Conservation (phyloP, 2,797 vertebrate species). For the Trematomus bernacchii region DNA sequence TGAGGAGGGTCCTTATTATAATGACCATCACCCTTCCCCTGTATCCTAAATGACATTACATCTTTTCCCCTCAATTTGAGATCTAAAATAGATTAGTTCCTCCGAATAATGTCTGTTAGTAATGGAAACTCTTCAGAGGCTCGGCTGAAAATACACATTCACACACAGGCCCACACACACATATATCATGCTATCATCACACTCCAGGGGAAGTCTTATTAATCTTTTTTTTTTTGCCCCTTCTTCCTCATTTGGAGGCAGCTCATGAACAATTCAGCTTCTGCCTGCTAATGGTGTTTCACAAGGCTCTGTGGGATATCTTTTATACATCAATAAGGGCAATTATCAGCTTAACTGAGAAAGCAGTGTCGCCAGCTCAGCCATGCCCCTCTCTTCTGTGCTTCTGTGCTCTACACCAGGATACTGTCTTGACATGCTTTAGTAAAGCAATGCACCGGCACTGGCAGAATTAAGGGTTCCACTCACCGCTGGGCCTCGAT, state of each 20-base stretch:
- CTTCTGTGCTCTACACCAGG: slow-evolving; percentile 48
- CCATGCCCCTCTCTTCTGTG: slow-evolving; percentile 74
- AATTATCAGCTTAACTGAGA: slow-evolving; percentile 99
- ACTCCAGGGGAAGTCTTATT: slow-evolving; percentile 94
- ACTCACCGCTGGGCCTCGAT: slow-evolving; percentile 2
- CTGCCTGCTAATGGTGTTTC: slow-evolving; percentile 98
- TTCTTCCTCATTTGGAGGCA: slow-evolving; percentile 91
- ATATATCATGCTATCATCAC: slow-evolving; percentile 86
- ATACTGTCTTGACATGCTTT: slow-evolving; percentile 56
- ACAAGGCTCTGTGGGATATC: slow-evolving; percentile 94
- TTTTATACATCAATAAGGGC: slow-evolving; percentile 99
- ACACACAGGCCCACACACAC: slow-evolving; percentile 65
- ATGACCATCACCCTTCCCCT: slow-evolving; percentile 69
- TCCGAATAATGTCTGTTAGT: slow-evolving; percentile 70
- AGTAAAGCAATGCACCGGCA: slow-evolving; percentile 39
- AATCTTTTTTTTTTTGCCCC: slow-evolving; percentile 86
- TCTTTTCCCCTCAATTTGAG: slow-evolving; percentile 67
- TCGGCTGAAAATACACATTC: slow-evolving; percentile 83
- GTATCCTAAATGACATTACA: slow-evolving; percentile 72
- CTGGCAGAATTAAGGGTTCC: slow-evolving; percentile 41
- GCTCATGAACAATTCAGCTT: slow-evolving; percentile 97
- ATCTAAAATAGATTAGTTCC: slow-evolving; percentile 76
- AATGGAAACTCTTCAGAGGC: slow-evolving; percentile 83
- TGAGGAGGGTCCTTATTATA: slow-evolving; percentile 67
- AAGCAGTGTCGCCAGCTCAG: slow-evolving; percentile 90